A percentile compares a stretch with the other conserved stretches of the same genome.
Conservation (phyloP, 92 coral and sea anemone genomes). For the Actinostola sp. region DNA sequence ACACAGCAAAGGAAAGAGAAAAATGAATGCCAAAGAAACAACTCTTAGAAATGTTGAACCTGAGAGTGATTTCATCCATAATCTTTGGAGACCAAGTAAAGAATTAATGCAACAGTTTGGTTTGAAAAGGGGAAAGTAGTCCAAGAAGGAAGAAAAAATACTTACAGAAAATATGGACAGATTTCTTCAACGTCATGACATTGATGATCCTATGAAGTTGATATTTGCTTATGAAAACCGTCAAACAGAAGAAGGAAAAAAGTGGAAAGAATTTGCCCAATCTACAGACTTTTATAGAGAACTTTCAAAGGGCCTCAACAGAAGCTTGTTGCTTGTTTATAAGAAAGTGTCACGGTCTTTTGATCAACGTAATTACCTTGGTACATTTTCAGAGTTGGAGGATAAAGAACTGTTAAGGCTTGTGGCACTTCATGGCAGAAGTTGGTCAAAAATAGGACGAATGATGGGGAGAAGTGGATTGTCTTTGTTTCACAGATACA, state of each 20-base stretch:
- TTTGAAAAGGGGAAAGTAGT: constrained; percentile 31
- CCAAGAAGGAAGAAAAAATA: constrained; percentile 41
- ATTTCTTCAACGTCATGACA: constrained; percentile 24
- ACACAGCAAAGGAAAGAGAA: too few relatives aligned
- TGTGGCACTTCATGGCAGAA: constrained; percentile 18
- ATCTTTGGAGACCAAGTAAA: too few relatives aligned
- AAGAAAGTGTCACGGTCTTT: constrained; percentile 46
- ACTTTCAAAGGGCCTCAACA: constrained; percentile 56
- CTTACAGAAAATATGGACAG: constrained; percentile 36
- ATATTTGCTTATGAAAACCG: constrained; percentile 17
- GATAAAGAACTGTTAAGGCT: constrained; percentile 12
- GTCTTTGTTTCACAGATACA: neutral
- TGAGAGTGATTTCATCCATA: too few relatives aligned
- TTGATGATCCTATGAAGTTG: constrained; percentile 38
- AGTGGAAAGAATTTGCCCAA: constrained; percentile 13
- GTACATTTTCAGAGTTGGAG: constrained; percentile 31
- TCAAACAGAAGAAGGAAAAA: constrained; percentile 19
- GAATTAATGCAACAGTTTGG: too few relatives aligned
- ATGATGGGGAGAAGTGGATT: constrained; percentile 27
- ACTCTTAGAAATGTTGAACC: too few relatives aligned
- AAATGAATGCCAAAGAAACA: too few relatives aligned
- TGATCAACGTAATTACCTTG: constrained; percentile 50
- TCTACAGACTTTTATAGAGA: constrained; percentile 36
- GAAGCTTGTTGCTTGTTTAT: constrained; percentile 48
- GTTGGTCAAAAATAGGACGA: constrained; percentile 14